Percentiles rank a stretch among this genome's conserved stretches.
These are phyloP conservation scores for Pristionchus maxplancki DNA, from an alignment of 2,888 invertebrate species.

Conservation along the genomic window DNA sequence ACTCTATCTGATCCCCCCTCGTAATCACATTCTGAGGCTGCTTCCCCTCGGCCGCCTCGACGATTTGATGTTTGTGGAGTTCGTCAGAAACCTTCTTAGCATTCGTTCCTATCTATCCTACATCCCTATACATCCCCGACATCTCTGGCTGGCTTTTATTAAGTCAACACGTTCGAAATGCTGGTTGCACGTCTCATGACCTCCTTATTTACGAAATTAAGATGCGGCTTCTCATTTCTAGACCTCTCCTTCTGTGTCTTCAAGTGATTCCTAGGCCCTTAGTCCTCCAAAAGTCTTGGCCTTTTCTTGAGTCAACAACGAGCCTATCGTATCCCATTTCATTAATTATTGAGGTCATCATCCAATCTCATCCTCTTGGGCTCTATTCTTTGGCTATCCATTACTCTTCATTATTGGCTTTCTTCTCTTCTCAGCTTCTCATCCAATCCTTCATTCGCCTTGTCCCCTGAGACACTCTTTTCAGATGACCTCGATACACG, in stretches of 20 bases:
- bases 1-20: neutral
- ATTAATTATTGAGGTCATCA: neutral
- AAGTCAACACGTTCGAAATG: no score
- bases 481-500: conserved; percentile 11
- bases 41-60: neutral
- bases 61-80: neutral
- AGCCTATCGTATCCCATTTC: neutral
- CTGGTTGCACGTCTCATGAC: no score
- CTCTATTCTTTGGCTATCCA: neutral
- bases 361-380: no score
- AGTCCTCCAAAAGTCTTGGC: neutral
- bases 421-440: neutral
- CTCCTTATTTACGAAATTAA: no score
- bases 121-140: no score
- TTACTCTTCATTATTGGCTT: neutral
- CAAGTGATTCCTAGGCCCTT: neutral
- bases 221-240: no score
- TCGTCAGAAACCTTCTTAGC: no score
- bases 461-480: neutral
- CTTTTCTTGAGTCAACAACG: conserved; percentile 14
- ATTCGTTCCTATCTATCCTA: no score
- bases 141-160: no score
- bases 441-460: neutral
- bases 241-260: no score
- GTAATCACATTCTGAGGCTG: neutral